Conservation (phyloP, 1,140 invertebrate species). For the Drosophila tsacasi region DNA sequence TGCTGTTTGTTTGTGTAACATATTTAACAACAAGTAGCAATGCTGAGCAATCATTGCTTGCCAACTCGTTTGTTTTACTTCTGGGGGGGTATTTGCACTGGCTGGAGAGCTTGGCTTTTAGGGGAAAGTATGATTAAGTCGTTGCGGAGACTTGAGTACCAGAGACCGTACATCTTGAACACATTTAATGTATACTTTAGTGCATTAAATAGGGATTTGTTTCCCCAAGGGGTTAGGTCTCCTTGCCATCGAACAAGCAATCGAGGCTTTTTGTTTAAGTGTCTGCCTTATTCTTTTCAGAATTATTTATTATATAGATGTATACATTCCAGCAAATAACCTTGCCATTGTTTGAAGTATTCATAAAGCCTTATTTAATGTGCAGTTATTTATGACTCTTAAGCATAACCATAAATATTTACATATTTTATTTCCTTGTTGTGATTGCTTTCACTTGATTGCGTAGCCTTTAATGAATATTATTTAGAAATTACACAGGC, state of each 20-base stretch:
- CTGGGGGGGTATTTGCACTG: constrained; percentile 27
- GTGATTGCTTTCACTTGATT: constrained; percentile 16
- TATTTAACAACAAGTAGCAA: constrained; percentile 66
- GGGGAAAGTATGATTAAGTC: constrained; percentile 45
- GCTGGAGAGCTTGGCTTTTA: constrained; percentile 14
- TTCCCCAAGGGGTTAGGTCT: background rate
- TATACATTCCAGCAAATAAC: background rate
- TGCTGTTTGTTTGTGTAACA: constrained; percentile 60
- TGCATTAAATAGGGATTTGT: constrained; percentile 9
- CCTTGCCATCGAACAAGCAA: background rate
- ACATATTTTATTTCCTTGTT: constrained; percentile 5
- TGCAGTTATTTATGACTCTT: constrained; percentile 5
- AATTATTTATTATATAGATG: constrained; percentile 8
- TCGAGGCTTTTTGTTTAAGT: background rate
- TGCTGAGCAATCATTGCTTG: constrained; percentile 63
- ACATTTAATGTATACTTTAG: constrained; percentile 13
- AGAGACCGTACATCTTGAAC: constrained; percentile 15
- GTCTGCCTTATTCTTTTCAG: background rate
- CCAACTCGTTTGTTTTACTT: constrained; percentile 43
- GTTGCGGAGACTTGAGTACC: constrained; percentile 15
- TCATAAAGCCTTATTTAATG: constrained; percentile 1
- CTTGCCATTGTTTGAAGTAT: background rate
- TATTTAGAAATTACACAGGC: constrained; percentile 16
- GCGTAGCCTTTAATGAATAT: constrained; percentile 23
- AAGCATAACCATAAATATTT: constrained; percentile 25